Base-by-base conservation (phyloP, 2,797 vertebrate genomes). In the Kryptopterus vitreolus region DNA sequence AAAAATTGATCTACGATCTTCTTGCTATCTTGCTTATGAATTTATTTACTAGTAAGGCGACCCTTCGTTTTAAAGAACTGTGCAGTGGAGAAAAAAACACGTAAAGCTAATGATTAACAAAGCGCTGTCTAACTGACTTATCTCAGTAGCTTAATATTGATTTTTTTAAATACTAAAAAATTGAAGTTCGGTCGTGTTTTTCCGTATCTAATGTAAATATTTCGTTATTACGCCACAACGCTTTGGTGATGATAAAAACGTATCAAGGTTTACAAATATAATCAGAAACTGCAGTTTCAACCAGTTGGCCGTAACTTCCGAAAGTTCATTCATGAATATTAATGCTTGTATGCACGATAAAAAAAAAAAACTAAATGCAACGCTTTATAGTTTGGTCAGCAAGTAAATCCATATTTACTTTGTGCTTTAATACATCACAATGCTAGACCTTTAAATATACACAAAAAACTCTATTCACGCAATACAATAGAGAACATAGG, bases 381-480 rank as follows among this genome's bases (percentile, higher is more conserved):
- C 58, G 33, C 35, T 66, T 3, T 20, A 72, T 52, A 0, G 33
- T 48, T 58, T 78, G 53, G 57, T 74, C 26, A 52, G 43, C 38
- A 58, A 61, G 78, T 59, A 78, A 73, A 65, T 38, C 61, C 50
- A 29, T 68, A 78, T 77, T 72, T 71, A 86, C 46, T 77, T 50
- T 80, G 85, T 84, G 80, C 78, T 86, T 84, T 80, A 66, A 82
- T 77, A 82, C 63, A 84, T 29, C 24, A 53, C 35, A 35, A 80
- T 69, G 59, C 79, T 72, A 75, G 77, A 85, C 59, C 76, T 86
- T 85, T 63, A 82, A 61, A 81, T 82, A 85, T 78, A 4, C 50
- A 82, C 82, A 87, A 76, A n/a, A 81, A 83, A 66, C 86, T 86
- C 74, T 85, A 48, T 43, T 43, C 69, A 77, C 16, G 80, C 68